These are phyloP conservation scores for Vandiemenella viatica DNA, from an alignment of 2,888 invertebrate genomes.

Conservation along the genomic window DNA sequence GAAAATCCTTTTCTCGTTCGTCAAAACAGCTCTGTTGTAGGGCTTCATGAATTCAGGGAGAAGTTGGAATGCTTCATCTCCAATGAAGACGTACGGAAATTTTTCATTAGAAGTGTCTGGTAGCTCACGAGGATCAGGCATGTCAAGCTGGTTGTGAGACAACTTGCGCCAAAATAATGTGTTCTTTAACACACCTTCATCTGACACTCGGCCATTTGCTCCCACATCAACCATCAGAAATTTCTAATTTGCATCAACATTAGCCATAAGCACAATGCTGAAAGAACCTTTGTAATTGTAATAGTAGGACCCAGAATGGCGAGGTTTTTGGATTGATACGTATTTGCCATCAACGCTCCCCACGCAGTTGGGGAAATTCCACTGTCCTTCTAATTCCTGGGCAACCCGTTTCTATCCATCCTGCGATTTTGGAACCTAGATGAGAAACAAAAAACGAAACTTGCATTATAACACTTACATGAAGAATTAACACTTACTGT, in stretches of 20 bases:
- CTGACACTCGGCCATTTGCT: conserved; percentile 11
- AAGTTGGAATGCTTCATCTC: conserved; percentile 13
- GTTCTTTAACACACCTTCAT: conserved; percentile 11
- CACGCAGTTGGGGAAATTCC: conserved; percentile 4
- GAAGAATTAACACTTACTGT: background rate
- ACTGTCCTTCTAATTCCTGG: conserved; percentile 7
- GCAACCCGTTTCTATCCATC: conserved; percentile 1
- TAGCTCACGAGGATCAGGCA: conserved; percentile 8
- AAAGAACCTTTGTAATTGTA: background rate
- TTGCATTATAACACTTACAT: background rate
- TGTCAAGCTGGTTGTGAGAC: conserved; percentile 5
- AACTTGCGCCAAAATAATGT: conserved; percentile 8
- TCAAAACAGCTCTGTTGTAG: conserved; percentile 3
- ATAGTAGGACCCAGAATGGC: too few species aligned
- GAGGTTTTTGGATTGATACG: background rate
- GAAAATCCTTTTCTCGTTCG: background rate
- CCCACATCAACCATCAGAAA: conserved; percentile 9
- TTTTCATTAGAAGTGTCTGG: conserved; percentile 4
- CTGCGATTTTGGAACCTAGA: background rate
- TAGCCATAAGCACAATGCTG: background rate
- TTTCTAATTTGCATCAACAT: conserved; percentile 1
- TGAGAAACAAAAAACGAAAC: background rate
- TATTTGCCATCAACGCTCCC: conserved; percentile 1
- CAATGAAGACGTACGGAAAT: conserved; percentile 9
- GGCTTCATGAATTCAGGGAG: conserved; percentile 10